These are phyloP conservation scores for Taenaris catops DNA, from an alignment of 2,888 invertebrate species.

Conservation along the genomic window DNA sequence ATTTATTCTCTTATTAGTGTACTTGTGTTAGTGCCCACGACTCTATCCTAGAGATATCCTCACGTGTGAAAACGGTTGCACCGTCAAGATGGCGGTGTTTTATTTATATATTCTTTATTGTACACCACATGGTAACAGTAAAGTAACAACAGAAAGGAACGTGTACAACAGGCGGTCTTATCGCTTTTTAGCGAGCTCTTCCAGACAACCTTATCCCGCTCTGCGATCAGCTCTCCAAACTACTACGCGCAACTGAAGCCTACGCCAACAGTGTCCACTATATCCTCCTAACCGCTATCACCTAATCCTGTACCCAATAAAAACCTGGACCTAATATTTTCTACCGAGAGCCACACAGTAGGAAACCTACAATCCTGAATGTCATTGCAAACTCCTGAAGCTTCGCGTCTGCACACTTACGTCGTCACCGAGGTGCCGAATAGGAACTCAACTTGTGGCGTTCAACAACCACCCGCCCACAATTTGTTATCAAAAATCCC, in stretches of 20 bases:
- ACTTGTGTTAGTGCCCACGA: no score
- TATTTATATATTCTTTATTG: no score
- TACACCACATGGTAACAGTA: no score
- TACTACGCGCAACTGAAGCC: slow-evolving; percentile 65
- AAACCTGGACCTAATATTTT: slow-evolving; percentile 40
- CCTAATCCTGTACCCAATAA: slow-evolving; percentile 50
- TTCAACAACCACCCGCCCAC: slow-evolving; percentile 50
- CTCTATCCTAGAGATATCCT: no score
- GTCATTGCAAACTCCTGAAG: slow-evolving; percentile 49
- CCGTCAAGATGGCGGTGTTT: no score
- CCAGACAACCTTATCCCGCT: no score
- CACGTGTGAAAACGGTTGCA: no score
- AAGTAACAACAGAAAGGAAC: no score
- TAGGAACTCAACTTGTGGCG: slow-evolving; percentile 47
- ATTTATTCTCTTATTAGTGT: no score
- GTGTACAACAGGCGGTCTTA: no score
- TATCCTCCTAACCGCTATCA: slow-evolving; percentile 62
- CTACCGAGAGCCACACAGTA: slow-evolving; percentile 49
- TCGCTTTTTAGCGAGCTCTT: no score
- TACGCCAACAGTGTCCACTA: slow-evolving; percentile 59
- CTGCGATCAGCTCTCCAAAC: slow-evolving; percentile 66
- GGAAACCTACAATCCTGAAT: slow-evolving; percentile 52
- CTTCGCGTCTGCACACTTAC: slow-evolving; percentile 65
- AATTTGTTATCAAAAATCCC: slow-evolving; percentile 56
- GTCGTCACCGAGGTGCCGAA: slow-evolving; percentile 56